A percentile compares a stretch with the other conserved stretches of the same genome.
phyloP scores from a whole-genome alignment of 1,140 invertebrate species.

The Drosophila pruinosa region DNA sequence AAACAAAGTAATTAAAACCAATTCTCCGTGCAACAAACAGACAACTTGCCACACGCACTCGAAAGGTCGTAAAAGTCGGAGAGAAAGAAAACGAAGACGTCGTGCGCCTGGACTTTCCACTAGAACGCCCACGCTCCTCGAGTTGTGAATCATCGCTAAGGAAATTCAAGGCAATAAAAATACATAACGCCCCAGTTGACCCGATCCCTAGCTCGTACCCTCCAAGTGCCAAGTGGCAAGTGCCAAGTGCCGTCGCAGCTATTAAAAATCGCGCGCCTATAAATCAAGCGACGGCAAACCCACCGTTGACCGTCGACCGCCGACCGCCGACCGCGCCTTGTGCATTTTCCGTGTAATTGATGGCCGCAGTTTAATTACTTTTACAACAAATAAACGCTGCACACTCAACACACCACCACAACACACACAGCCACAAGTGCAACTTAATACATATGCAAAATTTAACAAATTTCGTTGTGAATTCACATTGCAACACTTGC shows the following conservation, averaged over 20 bases:
- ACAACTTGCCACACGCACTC: constrained; percentile 38
- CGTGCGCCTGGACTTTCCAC: constrained; percentile 28
- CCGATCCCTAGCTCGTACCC: constrained; percentile 12
- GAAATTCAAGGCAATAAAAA: constrained; percentile 40
- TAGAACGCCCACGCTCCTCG: constrained; percentile 10
- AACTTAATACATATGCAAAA: constrained; percentile 62
- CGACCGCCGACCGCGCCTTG: constrained; percentile 43
- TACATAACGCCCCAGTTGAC: constrained; percentile 39
- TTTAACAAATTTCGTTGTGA: constrained; percentile 79
- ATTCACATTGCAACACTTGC: constrained; percentile 57
- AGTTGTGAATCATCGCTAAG: constrained; percentile 39
- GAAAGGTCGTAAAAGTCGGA: constrained; percentile 32
- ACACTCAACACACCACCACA: constrained; percentile 19
- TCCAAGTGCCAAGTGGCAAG: constrained; percentile 26
- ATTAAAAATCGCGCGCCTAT: constrained; percentile 73
- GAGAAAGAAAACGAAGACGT: constrained; percentile 3
- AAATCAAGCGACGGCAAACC: constrained; percentile 73
- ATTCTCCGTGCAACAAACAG: constrained; percentile 36
- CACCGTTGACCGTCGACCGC: no score
- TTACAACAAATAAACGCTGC: constrained; percentile 75
- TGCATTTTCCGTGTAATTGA: constrained; percentile 74
- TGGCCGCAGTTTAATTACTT: constrained; percentile 73
- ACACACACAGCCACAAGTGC: constrained; percentile 38
- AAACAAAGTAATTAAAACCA: constrained; percentile 76
- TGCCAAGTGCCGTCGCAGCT: constrained; percentile 59